Evolutionary conservation across 2,888 invertebrate genomes (phyloP), one percentile per base, ranked within the genome.

Genomic region (Polyploca ridens): DNA sequence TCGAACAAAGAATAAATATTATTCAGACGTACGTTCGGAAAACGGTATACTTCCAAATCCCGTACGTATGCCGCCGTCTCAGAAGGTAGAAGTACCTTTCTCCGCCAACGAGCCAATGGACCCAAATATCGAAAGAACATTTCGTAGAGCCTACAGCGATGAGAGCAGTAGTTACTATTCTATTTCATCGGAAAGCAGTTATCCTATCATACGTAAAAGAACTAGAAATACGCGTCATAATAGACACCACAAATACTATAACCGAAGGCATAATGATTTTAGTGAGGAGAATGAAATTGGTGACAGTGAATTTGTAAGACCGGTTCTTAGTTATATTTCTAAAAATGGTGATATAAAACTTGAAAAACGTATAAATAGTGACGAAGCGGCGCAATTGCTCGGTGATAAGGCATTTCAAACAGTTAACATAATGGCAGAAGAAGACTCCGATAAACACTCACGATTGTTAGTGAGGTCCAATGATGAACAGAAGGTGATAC

Each of bases 261-360:
- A 63, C 58, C 68, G 78, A 64, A 62, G 74, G 58, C 66, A 46
- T 66, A 33, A 61, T 13, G 66, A 67, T 19, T 41, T 41, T n/a
- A 35, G 57, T 33, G 41, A 41, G 2, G 41, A 41, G 5, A 41
- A 41, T 41, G 41, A 41, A 41, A 41, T 41, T 41, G 41, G 41
- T 13, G 66, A 62, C 6, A 33, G 33, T 27, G 66, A 71, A 33
- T 66, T 82, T 6, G 67, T 79, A 3, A 70, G 77, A 58, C 84
- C 84, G 2, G 72, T 84, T 4, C 62, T 84, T 16, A 76, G 73
- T 27, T 84, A 83, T 44, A 46, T 79, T 35, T 69, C 77, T 38
- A 67, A 66, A 64, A 68, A 83, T 61, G 85, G 84, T 38, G 78
- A 87, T 6, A 70, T 90, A 3, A 88, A 87, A 67, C 75, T 85